phyloP scores from a whole-genome alignment of 2,888 invertebrate species.

The Dascillus cervinus region DNA sequence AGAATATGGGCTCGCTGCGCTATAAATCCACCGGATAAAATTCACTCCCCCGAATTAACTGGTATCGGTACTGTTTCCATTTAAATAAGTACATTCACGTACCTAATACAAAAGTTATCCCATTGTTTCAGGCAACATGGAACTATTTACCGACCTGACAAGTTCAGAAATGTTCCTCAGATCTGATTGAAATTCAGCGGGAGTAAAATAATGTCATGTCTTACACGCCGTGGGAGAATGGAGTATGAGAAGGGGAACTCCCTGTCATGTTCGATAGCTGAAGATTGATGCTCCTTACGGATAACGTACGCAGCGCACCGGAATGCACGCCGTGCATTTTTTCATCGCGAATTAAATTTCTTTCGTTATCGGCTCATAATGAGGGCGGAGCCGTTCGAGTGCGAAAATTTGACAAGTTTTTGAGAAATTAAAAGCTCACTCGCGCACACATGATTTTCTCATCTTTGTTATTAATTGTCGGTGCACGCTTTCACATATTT shows the following conservation, averaged over 20 bases:
- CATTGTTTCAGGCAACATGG: constrained; percentile 16
- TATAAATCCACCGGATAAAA: too few species aligned
- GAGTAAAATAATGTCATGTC: constrained; percentile 34
- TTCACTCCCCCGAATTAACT: too few species aligned
- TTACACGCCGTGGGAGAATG: constrained; percentile 27
- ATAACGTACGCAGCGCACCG: constrained; percentile 28
- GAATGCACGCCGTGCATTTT: too few species aligned
- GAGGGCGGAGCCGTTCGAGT: too few species aligned
- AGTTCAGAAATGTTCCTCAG: constrained; percentile 27
- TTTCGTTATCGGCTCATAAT: too few species aligned
- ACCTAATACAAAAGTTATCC: constrained; percentile 14
- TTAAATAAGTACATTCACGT: not conserved
- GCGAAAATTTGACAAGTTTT: too few species aligned
- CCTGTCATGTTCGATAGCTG: constrained; percentile 34
- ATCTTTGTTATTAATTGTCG: not conserved
- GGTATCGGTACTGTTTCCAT: too few species aligned
- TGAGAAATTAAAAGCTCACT: too few species aligned
- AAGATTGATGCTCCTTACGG: constrained; percentile 36
- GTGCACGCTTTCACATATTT: not conserved
- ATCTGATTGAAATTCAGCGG: constrained; percentile 34
- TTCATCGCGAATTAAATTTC: too few species aligned
- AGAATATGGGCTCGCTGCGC: constrained; percentile 8
- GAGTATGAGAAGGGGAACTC: constrained; percentile 17
- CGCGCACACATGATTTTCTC: not conserved
- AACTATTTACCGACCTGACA: constrained; percentile 29